Evolutionary conservation across 2,888 invertebrate species (phyloP), one percentile per base, ranked within the genome.

Genomic region (Urechis unicinctus): DNA sequence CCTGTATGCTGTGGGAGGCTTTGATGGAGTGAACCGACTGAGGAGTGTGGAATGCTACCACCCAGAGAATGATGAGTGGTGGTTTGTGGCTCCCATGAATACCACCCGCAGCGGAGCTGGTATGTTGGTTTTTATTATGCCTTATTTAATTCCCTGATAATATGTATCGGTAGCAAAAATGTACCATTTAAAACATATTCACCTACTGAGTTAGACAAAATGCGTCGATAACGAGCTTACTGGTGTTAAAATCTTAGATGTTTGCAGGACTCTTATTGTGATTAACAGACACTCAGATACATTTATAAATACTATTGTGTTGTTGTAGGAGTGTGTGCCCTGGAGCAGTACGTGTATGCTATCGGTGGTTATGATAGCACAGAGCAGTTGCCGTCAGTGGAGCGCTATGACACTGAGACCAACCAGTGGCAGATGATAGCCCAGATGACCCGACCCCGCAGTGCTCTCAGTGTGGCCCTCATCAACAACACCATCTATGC

Each of bases 301-400:
- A 9, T 9, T 28, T n/a, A 28, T 13, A 6, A 30, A n/a, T 21
- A n/a, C 26, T 9, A 13, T 13, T 13, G 17, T 49, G 36, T 31
- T 22, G 6, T 42, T 26, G 24, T 68, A 76, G 79, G 91, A 56
- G 90, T 91, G 43, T 88, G 88, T 3, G 87, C 88, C 17, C 81
- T 92, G 68, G 88, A 88, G 70, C 89, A 91, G 72, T 88, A 83
- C 75, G 88, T 94, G 63, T 94, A 89, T 78, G 92, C 91, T n/a
- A 87, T 93, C 57, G 94, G 94, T 51, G 94, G 94, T n/a, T 93
- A 91, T 78, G 91, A 93, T 80, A 91, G 91, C 13, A 81, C 83
- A 48, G 83, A 84, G 57, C 93, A 93, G 76, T 81, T 94, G 51
- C 83, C 86, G 55, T 84, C 87, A 0, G 93, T 93, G 17, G 93